Conservation (phyloP, 2,113 vertebrate species). For the Anhinga anhinga region DNA sequence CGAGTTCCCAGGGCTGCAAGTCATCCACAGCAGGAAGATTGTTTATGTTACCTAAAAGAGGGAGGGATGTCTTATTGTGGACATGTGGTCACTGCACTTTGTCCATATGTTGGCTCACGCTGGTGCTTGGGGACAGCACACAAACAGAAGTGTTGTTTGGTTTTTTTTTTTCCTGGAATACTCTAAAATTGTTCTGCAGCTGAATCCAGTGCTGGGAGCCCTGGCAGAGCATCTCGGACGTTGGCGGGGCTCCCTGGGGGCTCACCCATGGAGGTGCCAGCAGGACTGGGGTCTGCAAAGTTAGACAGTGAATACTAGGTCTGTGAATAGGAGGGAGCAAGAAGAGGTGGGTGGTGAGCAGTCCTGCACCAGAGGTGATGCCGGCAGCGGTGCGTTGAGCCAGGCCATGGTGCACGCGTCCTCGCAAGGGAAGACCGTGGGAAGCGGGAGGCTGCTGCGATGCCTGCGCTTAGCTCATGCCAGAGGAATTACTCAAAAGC, state of each 20-base stretch:
- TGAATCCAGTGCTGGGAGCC: not conserved
- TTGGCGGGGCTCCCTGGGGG: not conserved
- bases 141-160: not conserved
- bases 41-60: not conserved
- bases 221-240: not conserved
- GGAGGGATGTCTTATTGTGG: not conserved
- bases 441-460: rapidly evolving
- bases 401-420: rapidly evolving
- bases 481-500: not conserved
- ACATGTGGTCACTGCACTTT: not conserved
- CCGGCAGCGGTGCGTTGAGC: rapidly evolving
- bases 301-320: too few relatives aligned
- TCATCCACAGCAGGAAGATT: not conserved
- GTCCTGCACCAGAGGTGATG: rapidly evolving
- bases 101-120: not conserved
- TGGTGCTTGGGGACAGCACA: not conserved
- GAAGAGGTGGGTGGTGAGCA: not conserved
- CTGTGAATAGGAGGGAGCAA: not conserved
- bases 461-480: not conserved
- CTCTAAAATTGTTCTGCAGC: not conserved
- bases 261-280: rapidly evolving
- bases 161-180: not conserved
- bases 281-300: not conserved
- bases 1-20: not conserved
- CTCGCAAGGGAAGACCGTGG: not conserved